Base-by-base conservation (phyloP, 1,140 invertebrate genomes). In the Delia radicum region DNA sequence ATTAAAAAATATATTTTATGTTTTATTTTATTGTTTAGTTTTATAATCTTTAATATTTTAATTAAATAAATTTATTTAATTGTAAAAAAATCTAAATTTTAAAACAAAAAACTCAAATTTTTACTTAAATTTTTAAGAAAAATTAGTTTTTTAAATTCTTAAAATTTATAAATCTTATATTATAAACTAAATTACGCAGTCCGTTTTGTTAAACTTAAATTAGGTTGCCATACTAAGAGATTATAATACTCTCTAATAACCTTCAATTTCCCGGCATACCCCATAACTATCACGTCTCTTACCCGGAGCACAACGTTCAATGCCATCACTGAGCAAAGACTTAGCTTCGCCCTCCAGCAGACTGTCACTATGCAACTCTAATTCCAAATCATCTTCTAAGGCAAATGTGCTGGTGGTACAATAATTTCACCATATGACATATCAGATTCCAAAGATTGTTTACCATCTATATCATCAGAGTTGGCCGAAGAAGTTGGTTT, bases 241-340 rank as follows among this genome's bases (percentile, higher is more conserved):
- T n/a, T n/a, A 42, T 42, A 10, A 5, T 42, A 2, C 37, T 13
- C n/a, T 10, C 81, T 74, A 85, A 63, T 85, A 85, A 72, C 83
- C 83, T 61, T 82, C 81, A 72, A 85, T 78, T 79, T 85, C 81
- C 80, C 82, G 85, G 76, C 89, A 90, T 31, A 88, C 81, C 15
- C 89, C 89, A 67, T 88, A 88, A 42, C 88, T 87, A 78, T 91
- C 90, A 28, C 90, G 85, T 65, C 85, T 86, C 27, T 88, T 84
- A 48, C 88, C 90, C 0, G 90, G 91, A 13, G 90, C 90, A 80
- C 91, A 92, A 78, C 91, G 89, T 37, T 91, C 90, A 63, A 86
- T 83, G 1, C 90, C 89, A 13, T 90, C 90, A 15, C 91, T 80
- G 2, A 91, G 81, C 73, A 88, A 87, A 61, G 88, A 80, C 77